Evolutionary conservation across 1,140 invertebrate genomes (phyloP), one percentile per base, ranked within the genome.

Genomic region (Anadara kagoshimensis): DNA sequence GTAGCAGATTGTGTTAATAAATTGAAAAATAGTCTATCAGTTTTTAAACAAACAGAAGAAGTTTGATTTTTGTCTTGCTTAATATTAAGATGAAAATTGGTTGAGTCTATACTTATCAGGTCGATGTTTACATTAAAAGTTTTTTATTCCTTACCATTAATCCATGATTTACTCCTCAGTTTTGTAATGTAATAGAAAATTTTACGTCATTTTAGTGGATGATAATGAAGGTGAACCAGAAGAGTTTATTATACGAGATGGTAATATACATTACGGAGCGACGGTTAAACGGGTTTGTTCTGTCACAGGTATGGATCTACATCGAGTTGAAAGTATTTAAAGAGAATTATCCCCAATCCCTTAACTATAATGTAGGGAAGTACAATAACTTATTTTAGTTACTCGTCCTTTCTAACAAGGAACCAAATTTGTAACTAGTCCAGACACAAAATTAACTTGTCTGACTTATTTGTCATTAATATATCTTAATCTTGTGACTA

Each of bases 241-340:
- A 87, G 97, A 99, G 87, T 99, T 99, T 91, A 94, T 94, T 75
- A 97, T 99, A 18, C 91, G 96, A 66, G 98, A 99, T 90, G 98
- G 98, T 8, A 99, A 99, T 90, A 98, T 99, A 14, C 97, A 99
- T 87, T 99, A 99, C 86, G 98, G 98, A 0, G 95, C 96, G 57
- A 99, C 98, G 0, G 96, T 99, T 10, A 99, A 99, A 86, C 91
- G 99, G 8, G 98, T 99, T 0, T 99, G 98, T 87, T 98, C 96
- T n/a, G 97, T 98, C 5, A 99, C 98, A 0, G 97, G 97, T 57
- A 99, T 99, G 97, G 97, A 98, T 0, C 89, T 99, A 69, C 98
- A 98, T 0, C 92, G 97, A 77, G 92, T 99, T 65, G 90, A 92
- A 81, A 85, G 84, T n/a, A n/a, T n/a, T n/a, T n/a, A n/a, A n/a